These are phyloP conservation scores for Aramus guarauna DNA, from an alignment of 2,113 vertebrate genomes.

Conservation along the genomic window DNA sequence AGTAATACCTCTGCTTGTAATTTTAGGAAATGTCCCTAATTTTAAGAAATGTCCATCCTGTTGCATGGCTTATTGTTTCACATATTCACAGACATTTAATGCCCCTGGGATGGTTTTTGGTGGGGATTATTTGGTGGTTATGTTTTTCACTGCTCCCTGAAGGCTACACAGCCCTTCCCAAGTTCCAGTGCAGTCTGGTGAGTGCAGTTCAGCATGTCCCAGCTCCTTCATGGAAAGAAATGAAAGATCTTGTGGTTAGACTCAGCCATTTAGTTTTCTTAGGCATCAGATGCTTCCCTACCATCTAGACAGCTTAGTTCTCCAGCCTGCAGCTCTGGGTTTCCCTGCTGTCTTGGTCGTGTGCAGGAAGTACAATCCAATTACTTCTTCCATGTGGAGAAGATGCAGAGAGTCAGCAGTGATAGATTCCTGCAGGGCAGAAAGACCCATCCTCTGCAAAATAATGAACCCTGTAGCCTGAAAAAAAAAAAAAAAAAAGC, in stretches of 20 bases:
- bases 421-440: conserved; percentile 21
- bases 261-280: background rate
- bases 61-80: background rate
- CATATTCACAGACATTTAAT: background rate
- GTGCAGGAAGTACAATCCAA: conserved; percentile 47
- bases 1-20: background rate
- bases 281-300: background rate
- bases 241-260: background rate
- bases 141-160: background rate
- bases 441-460: conserved; percentile 27
- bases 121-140: background rate
- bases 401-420: conserved; percentile 22
- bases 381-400: conserved; percentile 45
- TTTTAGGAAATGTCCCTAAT: background rate
- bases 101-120: background rate
- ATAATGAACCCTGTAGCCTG: conserved; percentile 15
- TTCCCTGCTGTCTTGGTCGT: background rate
- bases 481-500: background rate
- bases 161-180: background rate
- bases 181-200: background rate
- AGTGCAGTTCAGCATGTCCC: background rate
- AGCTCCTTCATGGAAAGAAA: background rate
- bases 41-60: background rate
- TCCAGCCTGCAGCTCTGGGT: background rate
- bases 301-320: background rate